Evolutionary conservation across 1,140 invertebrate genomes (phyloP).

Genomic region (Drosophila guanche): DNA sequence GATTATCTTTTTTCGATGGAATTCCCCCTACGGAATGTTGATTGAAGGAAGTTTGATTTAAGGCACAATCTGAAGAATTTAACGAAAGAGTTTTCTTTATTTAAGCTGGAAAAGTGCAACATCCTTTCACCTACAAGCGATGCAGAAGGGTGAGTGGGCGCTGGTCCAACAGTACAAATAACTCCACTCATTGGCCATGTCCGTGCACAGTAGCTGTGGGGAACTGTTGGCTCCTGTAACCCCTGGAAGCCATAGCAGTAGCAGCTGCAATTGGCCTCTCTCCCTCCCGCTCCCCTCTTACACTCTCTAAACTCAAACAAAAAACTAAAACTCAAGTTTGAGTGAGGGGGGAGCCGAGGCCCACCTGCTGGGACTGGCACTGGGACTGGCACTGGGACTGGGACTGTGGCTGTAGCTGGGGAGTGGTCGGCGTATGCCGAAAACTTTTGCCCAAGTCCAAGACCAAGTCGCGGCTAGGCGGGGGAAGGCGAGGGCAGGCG

Average conservation of each 20-base stretch:
- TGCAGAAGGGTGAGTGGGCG: not conserved
- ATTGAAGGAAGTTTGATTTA: too few relatives aligned
- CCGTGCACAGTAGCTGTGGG: not conserved
- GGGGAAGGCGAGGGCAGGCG: constrained; percentile 6
- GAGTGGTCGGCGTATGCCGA: constrained; percentile 15
- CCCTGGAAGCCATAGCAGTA: constrained; percentile 36
- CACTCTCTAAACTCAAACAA: too few relatives aligned
- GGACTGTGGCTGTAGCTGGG: too few relatives aligned
- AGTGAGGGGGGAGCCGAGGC: not conserved
- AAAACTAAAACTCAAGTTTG: constrained; percentile 19
- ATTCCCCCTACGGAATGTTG: too few relatives aligned
- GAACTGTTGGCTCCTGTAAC: too few relatives aligned
- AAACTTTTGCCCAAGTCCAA: constrained; percentile 29
- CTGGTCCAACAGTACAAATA: constrained; percentile 45
- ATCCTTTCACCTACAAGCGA: not conserved
- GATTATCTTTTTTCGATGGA: too few relatives aligned
- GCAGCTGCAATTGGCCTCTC: constrained; percentile 40
- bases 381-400: not conserved
- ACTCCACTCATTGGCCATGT: constrained; percentile 32
- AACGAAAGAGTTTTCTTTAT: too few relatives aligned
- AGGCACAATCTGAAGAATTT: too few relatives aligned
- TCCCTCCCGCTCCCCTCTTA: not conserved
- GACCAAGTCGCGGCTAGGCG: too few relatives aligned
- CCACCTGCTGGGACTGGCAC: constrained; percentile 13
- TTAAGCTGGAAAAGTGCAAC: too few relatives aligned